phyloP scores from a whole-genome alignment of 2,113 vertebrate species.

The Caranx ignobilis region DNA sequence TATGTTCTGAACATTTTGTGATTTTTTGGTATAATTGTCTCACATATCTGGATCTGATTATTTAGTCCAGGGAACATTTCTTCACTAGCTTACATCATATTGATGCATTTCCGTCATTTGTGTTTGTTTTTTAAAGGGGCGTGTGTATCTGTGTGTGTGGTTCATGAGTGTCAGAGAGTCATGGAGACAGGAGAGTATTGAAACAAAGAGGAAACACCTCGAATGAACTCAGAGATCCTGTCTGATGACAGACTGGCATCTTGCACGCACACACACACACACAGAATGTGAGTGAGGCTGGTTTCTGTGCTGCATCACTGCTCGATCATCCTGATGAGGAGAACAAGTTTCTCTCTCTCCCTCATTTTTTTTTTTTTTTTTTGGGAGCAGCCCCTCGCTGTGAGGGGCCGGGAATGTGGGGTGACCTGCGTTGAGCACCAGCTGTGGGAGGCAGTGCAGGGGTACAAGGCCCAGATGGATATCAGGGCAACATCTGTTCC shows the following conservation, averaged over 20 bases:
- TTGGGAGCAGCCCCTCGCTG: slow-evolving; percentile 34
- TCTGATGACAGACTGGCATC: slow-evolving; percentile 46
- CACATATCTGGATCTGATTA: slow-evolving; percentile 48
- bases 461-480: slow-evolving; percentile 81
- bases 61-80: slow-evolving; percentile 35
- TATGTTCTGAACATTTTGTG: not conserved
- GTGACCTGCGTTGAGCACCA: slow-evolving; percentile 46
- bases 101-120: slow-evolving; percentile 28
- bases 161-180: slow-evolving; percentile 18
- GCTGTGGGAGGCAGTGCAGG: slow-evolving; percentile 71
- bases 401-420: slow-evolving; percentile 43
- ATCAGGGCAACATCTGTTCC: slow-evolving; percentile 84
- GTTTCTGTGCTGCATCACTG: slow-evolving; percentile 45
- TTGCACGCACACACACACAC: not conserved
- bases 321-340: not conserved
- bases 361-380: not conserved
- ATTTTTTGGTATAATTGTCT: not conserved
- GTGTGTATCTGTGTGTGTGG: slow-evolving; percentile 47
- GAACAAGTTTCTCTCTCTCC: not conserved
- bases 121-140: slow-evolving; percentile 55
- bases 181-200: slow-evolving; percentile 45
- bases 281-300: slow-evolving; percentile 24
- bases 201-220: slow-evolving; percentile 66
- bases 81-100: slow-evolving; percentile 47
- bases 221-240: slow-evolving; percentile 32